These are phyloP conservation scores for Uloborus plumipes DNA, from an alignment of 2,888 invertebrate species.

Conservation along the genomic window DNA sequence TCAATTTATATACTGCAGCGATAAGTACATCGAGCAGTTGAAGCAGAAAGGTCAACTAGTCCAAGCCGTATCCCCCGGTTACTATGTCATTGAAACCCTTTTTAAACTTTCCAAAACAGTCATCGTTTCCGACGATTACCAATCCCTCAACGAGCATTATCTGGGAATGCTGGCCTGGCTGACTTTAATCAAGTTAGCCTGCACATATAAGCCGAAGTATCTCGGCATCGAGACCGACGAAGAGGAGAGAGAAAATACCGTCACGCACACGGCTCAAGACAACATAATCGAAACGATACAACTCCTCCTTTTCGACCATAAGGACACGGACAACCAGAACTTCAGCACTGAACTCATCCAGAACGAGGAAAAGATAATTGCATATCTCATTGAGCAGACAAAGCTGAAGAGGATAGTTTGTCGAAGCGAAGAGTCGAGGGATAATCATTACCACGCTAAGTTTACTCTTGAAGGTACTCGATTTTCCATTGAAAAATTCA, in stretches of 20 bases:
- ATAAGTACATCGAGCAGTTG: constrained; percentile 14
- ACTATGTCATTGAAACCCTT: constrained; percentile 35
- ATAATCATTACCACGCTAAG: constrained; percentile 2
- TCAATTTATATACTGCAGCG: constrained; percentile 2
- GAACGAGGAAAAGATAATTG: constrained; percentile 11
- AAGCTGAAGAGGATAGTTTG: constrained; percentile 32
- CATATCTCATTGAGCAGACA: constrained; percentile 23
- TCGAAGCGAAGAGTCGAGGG: background rate
- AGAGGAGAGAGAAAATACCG: background rate
- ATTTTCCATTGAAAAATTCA: constrained; percentile 45
- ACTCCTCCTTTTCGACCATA: constrained; percentile 19
- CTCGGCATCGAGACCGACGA: constrained; percentile 19
- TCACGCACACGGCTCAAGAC: constrained; percentile 36
- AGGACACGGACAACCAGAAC: constrained; percentile 2
- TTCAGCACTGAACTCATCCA: constrained; percentile 27
- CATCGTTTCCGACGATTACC: background rate
- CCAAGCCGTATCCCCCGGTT: constrained; percentile 38
- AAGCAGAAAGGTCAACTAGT: background rate
- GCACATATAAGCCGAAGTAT: constrained; percentile 52
- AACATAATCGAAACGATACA: constrained; percentile 32
- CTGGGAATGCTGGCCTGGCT: constrained; percentile 45
- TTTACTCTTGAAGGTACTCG: constrained; percentile 47
- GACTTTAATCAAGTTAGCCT: constrained; percentile 53
- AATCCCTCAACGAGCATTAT: constrained; percentile 17
- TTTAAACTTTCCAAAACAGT: constrained; percentile 9